Conservation (phyloP, 1,140 invertebrate species). For the Streblospio benedicti region DNA sequence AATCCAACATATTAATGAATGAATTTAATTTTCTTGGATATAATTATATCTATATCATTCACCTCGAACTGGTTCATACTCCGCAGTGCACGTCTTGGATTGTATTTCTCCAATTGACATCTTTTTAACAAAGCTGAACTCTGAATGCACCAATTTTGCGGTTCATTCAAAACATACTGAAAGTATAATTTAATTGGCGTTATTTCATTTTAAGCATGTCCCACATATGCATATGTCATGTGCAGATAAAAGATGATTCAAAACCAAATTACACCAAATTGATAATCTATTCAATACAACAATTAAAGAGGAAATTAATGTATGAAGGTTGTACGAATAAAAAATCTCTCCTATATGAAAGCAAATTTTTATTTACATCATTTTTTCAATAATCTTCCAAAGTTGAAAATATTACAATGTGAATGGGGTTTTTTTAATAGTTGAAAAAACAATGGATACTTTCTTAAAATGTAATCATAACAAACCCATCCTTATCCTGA, state of each 20-base stretch:
- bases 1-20: too few relatives aligned
- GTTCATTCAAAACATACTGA: conserved; percentile 42
- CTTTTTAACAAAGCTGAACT: conserved; percentile 62
- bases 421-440: not conserved
- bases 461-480: not conserved
- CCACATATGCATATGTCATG: not conserved
- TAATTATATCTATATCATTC: too few relatives aligned
- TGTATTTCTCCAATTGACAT: conserved; percentile 64
- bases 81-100: conserved; percentile 71
- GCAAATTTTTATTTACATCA: too few relatives aligned
- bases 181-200: not conserved
- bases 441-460: not conserved
- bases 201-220: not conserved
- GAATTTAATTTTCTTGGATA: too few relatives aligned
- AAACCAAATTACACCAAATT: not conserved
- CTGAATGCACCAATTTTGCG: conserved; percentile 56
- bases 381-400: too few relatives aligned
- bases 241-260: not conserved
- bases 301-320: not conserved
- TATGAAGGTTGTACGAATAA: not conserved
- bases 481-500: not conserved
- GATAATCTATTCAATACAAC: not conserved
- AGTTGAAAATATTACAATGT: too few relatives aligned
- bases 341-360: not conserved
- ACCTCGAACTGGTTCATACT: conserved; percentile 72